These are phyloP conservation scores for Eupithecia inturbata DNA, from an alignment of 2,888 invertebrate species.

Conservation along the genomic window DNA sequence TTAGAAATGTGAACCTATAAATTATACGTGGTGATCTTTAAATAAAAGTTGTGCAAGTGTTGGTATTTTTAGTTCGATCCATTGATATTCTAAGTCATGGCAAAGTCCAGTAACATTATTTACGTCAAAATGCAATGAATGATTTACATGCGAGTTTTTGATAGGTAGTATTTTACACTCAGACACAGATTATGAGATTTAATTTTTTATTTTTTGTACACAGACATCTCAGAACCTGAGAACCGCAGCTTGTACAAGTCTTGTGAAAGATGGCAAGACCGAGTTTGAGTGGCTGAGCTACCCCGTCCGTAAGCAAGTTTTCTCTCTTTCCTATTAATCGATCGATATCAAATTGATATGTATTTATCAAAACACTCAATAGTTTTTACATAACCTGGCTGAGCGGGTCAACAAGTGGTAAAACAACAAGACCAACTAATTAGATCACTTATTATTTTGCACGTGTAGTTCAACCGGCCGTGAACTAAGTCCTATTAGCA, in stretches of 20 bases:
- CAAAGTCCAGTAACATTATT: background rate
- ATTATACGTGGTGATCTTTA: background rate
- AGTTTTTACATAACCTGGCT: background rate
- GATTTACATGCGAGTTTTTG: too few species aligned
- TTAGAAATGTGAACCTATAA: background rate
- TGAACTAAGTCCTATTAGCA: constrained; percentile 50
- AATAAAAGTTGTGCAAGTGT: background rate
- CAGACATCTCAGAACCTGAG: too few species aligned
- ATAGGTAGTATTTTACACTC: too few species aligned
- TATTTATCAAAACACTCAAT: background rate
- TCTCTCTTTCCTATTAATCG: background rate
- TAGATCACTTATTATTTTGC: constrained; percentile 41
- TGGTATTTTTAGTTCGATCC: background rate
- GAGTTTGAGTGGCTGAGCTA: background rate
- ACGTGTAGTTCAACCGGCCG: constrained; percentile 45
- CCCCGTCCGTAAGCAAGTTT: background rate
- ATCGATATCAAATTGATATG: background rate
- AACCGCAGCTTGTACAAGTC: background rate
- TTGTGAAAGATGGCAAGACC: background rate
- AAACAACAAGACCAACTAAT: constrained; percentile 1
- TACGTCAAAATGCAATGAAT: background rate
- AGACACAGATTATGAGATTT: too few species aligned
- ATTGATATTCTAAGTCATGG: background rate
- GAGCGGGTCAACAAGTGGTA: background rate
- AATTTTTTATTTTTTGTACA: too few species aligned